A percentile compares a stretch with the other conserved stretches of the same genome.
Evolutionary conservation across 2,888 invertebrate species (phyloP).

Genomic region (Morpho deidamia): DNA sequence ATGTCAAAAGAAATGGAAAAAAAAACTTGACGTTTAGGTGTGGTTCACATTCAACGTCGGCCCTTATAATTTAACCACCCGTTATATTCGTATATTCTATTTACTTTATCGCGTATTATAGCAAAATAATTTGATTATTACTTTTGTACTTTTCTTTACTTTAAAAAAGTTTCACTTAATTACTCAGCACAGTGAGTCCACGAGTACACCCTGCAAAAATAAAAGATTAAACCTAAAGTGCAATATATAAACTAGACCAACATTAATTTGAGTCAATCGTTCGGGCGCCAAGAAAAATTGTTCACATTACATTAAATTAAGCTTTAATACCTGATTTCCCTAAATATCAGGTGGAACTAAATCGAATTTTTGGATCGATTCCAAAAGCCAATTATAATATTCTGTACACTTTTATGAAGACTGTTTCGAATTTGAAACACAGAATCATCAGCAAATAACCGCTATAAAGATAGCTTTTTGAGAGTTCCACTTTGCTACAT

Average conservation of each 20-base stretch:
- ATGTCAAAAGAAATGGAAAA: too few relatives aligned
- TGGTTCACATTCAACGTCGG: too few relatives aligned
- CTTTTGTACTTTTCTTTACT: too few relatives aligned
- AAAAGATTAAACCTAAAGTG: slow-evolving; percentile 10
- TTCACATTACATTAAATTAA: slow-evolving; percentile 5
- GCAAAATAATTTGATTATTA: too few relatives aligned
- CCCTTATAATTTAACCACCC: too few relatives aligned
- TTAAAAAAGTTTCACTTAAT: too few relatives aligned
- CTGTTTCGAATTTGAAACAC: slow-evolving; percentile 1
- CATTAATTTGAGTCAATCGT: slow-evolving; percentile 5
- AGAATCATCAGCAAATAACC: background rate
- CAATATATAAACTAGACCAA: background rate
- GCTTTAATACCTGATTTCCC: slow-evolving; percentile 8
- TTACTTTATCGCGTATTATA: too few relatives aligned
- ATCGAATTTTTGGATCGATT: slow-evolving; percentile 4
- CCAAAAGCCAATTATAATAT: slow-evolving; percentile 9
- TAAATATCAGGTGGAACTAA: slow-evolving; percentile 7
- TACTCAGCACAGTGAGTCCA: too few relatives aligned
- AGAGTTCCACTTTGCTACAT: too few relatives aligned
- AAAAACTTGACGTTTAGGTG: too few relatives aligned
- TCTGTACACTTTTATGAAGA: slow-evolving; percentile 6
- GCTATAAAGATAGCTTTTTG: background rate
- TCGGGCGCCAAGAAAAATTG: slow-evolving; percentile 8
- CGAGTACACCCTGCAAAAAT: too few relatives aligned
- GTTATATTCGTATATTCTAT: too few relatives aligned